These are phyloP conservation scores for Anolis sagrei DNA, from an alignment of 2,113 vertebrate genomes.

Conservation along the genomic window DNA sequence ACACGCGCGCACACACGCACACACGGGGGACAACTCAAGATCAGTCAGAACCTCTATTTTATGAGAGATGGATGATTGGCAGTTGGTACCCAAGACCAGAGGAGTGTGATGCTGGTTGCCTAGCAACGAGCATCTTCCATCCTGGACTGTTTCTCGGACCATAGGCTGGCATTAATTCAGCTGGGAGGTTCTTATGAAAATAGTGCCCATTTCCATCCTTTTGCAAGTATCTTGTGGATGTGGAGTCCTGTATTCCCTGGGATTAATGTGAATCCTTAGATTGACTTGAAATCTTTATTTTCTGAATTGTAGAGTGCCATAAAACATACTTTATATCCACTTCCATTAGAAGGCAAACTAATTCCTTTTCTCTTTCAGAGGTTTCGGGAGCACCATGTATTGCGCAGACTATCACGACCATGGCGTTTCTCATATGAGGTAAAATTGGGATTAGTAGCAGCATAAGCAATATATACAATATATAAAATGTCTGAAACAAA, in stretches of 20 bases:
- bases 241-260: too few relatives aligned
- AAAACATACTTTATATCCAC: not conserved
- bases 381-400: not conserved
- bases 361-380: slow-evolving; percentile 14
- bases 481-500: too few relatives aligned
- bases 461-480: too few relatives aligned
- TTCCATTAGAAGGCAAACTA: too few relatives aligned
- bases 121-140: not conserved
- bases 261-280: not conserved
- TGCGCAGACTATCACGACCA: not conserved
- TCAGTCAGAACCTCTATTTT: not conserved
- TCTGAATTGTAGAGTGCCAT: too few relatives aligned
- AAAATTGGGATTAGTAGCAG: not conserved
- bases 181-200: not conserved
- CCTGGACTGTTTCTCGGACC: too few relatives aligned
- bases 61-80: not conserved
- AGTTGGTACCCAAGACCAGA: not conserved
- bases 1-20: too few relatives aligned
- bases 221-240: not conserved
- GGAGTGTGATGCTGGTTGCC: not conserved
- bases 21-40: not conserved
- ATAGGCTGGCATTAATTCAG: not conserved
- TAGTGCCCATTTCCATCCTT: not conserved
- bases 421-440: not conserved
- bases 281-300: not conserved